Conservation (phyloP, 2,113 vertebrate species). For the Progne subis region DNA sequence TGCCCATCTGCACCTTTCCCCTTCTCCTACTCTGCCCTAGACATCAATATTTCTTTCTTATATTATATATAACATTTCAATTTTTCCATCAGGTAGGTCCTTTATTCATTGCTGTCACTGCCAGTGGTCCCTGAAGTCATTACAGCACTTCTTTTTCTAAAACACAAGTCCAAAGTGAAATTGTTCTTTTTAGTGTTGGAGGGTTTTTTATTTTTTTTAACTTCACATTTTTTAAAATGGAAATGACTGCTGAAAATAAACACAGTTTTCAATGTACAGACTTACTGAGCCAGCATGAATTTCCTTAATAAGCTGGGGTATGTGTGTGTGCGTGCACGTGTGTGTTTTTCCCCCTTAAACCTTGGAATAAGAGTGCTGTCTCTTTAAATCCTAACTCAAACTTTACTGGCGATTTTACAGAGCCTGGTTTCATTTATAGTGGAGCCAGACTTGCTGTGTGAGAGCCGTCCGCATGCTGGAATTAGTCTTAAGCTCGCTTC, state of each 20-base stretch:
- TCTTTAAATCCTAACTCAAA: constrained; percentile 84
- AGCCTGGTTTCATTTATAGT: constrained; percentile 93
- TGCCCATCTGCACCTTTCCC: background rate
- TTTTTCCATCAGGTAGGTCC: background rate
- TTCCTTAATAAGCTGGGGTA: constrained; percentile 50
- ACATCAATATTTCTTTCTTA: background rate
- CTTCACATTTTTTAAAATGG: constrained; percentile 25
- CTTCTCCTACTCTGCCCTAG: background rate
- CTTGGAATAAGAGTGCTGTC: constrained; percentile 71
- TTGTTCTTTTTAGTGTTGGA: constrained; percentile 8
- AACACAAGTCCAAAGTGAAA: constrained; percentile 56
- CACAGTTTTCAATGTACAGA: constrained; percentile 61
- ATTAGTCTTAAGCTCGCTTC: constrained; percentile 87
- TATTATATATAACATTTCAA: background rate
- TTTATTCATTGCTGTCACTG: background rate
- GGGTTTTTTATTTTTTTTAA: background rate
- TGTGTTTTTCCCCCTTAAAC: background rate
- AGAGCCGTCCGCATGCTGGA: constrained; percentile 86
- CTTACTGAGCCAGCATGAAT: constrained; percentile 64
- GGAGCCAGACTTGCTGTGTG: constrained; percentile 89
- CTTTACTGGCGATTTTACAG: constrained; percentile 87
- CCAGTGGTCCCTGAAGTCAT: constrained; percentile 12
- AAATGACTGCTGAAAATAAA: constrained; percentile 65
- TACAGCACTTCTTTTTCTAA: background rate
- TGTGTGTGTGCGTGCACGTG: background rate